Conservation (phyloP, 2,888 invertebrate genomes). For the Tuta absoluta region DNA sequence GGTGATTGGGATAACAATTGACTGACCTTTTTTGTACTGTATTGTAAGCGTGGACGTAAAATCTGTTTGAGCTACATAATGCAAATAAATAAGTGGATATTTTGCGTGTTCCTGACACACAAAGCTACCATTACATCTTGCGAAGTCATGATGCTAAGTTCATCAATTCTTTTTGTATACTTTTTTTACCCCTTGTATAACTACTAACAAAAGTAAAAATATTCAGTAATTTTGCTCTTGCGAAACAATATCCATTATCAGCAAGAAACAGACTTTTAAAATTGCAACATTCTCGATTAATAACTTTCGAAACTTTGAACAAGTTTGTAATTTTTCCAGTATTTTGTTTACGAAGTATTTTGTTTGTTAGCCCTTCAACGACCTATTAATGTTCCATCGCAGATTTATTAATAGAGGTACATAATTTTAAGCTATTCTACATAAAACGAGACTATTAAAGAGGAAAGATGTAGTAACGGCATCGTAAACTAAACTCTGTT, state of each 20-base stretch:
- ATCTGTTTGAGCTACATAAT: background rate
- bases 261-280: conserved; percentile 12
- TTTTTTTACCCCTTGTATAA: too few species aligned
- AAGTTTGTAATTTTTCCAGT: conserved; percentile 24
- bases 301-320: conserved; percentile 13
- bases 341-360: conserved; percentile 48
- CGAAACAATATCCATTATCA: conserved; percentile 3
- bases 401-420: conserved; percentile 58
- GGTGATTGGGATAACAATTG: conserved; percentile 6
- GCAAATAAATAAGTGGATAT: too few species aligned
- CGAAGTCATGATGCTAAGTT: too few species aligned
- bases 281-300: conserved; percentile 11
- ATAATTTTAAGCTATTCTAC: conserved; percentile 36
- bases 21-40: background rate
- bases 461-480: too few species aligned
- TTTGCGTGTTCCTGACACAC: too few species aligned
- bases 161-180: too few species aligned
- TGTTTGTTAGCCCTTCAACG: conserved; percentile 52
- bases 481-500: too few species aligned
- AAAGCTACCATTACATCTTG: too few species aligned
- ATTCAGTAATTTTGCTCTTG: background rate
- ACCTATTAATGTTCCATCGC: conserved; percentile 45
- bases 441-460: background rate
- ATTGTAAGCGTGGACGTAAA: background rate
- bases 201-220: background rate